These are phyloP conservation scores for Chrysomallon squamiferum DNA, from an alignment of 1,140 invertebrate species.

Conservation along the genomic window DNA sequence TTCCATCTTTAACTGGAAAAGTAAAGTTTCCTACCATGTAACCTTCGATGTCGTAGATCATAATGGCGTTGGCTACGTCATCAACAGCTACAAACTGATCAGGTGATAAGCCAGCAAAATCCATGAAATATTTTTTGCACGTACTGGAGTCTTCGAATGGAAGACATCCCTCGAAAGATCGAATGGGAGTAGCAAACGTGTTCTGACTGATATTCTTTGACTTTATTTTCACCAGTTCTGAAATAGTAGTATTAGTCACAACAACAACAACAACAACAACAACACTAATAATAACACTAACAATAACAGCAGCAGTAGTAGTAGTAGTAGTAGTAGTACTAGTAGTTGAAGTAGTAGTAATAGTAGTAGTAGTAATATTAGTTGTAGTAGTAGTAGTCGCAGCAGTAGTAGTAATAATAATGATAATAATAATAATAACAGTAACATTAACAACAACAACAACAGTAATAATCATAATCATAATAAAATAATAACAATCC, in stretches of 20 bases:
- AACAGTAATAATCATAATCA: neutral
- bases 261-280: neutral
- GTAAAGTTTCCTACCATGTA: too few relatives aligned
- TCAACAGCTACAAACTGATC: too few relatives aligned
- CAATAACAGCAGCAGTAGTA: neutral
- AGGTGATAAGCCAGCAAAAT: too few relatives aligned
- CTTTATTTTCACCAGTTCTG: neutral
- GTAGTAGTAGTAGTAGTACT: neutral
- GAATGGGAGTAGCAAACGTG: neutral
- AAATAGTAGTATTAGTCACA: neutral
- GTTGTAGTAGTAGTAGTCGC: neutral
- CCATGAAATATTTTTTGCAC: too few relatives aligned
- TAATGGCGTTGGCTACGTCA: too few relatives aligned
- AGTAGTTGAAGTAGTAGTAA: neutral
- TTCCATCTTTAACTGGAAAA: too few relatives aligned
- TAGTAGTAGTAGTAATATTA: neutral
- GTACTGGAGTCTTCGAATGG: too few relatives aligned
- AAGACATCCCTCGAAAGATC: neutral
- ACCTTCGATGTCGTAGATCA: too few relatives aligned
- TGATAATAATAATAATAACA: neutral
- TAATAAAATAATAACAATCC: neutral
- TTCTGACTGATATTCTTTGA: neutral
- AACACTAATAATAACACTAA: neutral
- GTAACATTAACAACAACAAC: neutral
- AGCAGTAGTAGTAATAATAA: neutral